Conservation (phyloP, 2,888 invertebrate genomes). For the Hydrotaea cyrtoneurina region DNA sequence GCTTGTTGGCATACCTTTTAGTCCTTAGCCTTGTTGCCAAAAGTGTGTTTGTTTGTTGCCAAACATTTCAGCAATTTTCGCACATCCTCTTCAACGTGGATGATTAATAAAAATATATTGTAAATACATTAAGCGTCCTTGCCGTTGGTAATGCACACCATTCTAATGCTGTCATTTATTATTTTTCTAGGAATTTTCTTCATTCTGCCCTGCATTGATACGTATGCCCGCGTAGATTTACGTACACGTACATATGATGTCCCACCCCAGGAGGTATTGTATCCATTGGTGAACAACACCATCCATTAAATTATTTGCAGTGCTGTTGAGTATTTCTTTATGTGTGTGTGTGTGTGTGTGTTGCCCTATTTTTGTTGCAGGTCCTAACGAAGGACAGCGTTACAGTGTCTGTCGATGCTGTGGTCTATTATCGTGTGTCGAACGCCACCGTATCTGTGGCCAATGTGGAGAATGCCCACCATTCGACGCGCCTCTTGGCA, state of each 20-base stretch:
- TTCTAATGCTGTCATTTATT: not conserved
- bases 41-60: no score
- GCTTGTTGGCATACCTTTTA: no score
- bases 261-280: slow-evolving; percentile 96
- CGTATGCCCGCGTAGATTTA: slow-evolving; percentile 95
- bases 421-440: slow-evolving; percentile 94
- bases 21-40: no score
- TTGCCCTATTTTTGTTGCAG: slow-evolving; percentile 34
- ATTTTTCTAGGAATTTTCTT: slow-evolving; percentile 92
- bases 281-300: not conserved
- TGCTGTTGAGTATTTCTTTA: not conserved
- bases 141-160: not conserved
- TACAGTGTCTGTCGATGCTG: slow-evolving; percentile 98
- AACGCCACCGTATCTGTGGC: slow-evolving; percentile 98
- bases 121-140: not conserved
- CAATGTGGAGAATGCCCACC: slow-evolving; percentile 98
- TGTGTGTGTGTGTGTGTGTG: not conserved
- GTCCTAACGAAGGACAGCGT: slow-evolving; percentile 95
- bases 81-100: no score
- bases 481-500: slow-evolving; percentile 94
- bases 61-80: no score
- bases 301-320: slow-evolving; percentile 7
- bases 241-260: slow-evolving; percentile 97
- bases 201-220: slow-evolving; percentile 97
- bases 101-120: not conserved